Base-by-base conservation (phyloP, 2,113 vertebrate species). In the Ranitomeya imitator region DNA sequence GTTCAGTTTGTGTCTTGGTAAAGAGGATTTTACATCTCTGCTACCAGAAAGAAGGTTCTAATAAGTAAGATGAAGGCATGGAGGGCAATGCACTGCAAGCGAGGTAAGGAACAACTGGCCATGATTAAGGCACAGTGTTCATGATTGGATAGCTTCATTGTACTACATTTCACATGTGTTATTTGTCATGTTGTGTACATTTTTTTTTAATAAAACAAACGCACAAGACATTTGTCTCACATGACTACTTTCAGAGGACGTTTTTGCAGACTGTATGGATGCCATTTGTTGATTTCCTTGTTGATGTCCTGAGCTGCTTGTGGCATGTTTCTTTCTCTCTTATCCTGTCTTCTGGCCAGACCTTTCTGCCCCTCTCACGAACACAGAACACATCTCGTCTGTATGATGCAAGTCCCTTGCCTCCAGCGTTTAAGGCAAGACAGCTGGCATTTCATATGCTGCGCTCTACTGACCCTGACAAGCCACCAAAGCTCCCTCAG, bases 371-470 rank as follows among this genome's bases (percentile, higher is more conserved):
- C 86, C 63, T 87, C 77, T 87, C 77, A 65, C 69, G 77, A 77
- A 63, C 86, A 74, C 57, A 65, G 71, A 83, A 76, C 71, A 77
- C 45, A 55, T 88, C 80, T 77, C 80, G 78, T 88, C 59, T 77
- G 87, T 83, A 77, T 88, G 71, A 83, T 74, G 80, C 71, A 83
- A 88, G 69, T 88, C 87, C 80, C 87, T 83, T 76, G 80, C 87
- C 80, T 88, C 87, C 73, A 88, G 71, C 80, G 23, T 88, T 88
- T 83, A 77, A 88, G 87, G 69, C 87, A 77, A 84, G 71, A 77
- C 80, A 83, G 87, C 69, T 88, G 87, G 80, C 87, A 84, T 88
- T 88, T 88, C 80, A 88, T 61, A 83, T 83, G 80, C 31, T 88
- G 80, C 45, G 87, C 79, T 88, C 87, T 84, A 76, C 59, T 88